Evolutionary conservation across 1,140 invertebrate species (phyloP).

Genomic region (Neuroterus valhalla): DNA sequence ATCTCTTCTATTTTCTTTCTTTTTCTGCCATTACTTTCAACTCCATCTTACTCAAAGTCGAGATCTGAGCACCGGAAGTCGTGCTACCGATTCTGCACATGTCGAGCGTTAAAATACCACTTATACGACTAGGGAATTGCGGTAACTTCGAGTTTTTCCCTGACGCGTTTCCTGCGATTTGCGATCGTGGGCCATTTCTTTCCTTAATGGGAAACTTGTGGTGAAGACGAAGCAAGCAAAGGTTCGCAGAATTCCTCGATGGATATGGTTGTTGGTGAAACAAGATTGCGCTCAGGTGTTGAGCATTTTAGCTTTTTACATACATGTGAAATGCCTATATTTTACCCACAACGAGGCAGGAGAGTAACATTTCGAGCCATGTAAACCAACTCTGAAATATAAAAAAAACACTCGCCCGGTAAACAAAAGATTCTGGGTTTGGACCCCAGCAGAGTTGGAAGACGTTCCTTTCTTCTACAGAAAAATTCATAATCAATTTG

Average conservation of each 20-base stretch:
- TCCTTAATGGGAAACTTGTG: slow-evolving; percentile 30
- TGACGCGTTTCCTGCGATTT: slow-evolving; percentile 19
- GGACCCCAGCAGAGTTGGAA: no score
- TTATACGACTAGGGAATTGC: slow-evolving; percentile 27
- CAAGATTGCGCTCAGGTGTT: slow-evolving; percentile 28
- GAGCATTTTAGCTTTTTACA: neutral
- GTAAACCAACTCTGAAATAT: no score
- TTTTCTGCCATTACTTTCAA: neutral
- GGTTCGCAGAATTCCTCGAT: slow-evolving; percentile 5
- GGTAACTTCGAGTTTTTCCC: slow-evolving; percentile 24
- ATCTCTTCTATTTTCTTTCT: neutral
- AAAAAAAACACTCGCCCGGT: no score
- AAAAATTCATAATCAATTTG: no score
- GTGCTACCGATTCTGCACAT: slow-evolving; percentile 22
- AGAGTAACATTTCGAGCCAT: no score
- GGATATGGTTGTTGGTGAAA: slow-evolving; percentile 6
- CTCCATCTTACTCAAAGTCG: neutral
- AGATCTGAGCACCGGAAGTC: slow-evolving; percentile 1
- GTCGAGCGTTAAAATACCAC: slow-evolving; percentile 16
- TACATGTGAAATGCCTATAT: neutral
- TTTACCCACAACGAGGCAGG: no score
- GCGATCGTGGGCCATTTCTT: slow-evolving; percentile 27
- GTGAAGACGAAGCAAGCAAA: slow-evolving; percentile 26
- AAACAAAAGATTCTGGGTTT: no score
- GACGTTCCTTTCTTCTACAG: no score